Conservation (phyloP, 1,140 invertebrate species). For the Scaptomyza graminum region DNA sequence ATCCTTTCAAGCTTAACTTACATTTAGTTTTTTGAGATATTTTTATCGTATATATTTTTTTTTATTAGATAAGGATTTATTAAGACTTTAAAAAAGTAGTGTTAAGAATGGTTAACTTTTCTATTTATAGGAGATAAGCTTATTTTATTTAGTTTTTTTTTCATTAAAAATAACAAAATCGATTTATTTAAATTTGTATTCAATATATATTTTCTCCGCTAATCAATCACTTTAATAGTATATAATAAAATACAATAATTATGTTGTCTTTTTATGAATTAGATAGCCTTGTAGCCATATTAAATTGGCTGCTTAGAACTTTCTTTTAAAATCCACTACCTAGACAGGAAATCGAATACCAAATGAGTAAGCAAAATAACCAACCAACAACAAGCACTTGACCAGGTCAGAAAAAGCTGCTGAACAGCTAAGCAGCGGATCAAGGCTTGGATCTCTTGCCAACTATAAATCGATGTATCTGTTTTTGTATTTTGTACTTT, state of each 20-base stretch:
- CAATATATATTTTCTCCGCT: neutral
- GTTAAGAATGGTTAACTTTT: too few relatives aligned
- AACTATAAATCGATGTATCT: conserved; percentile 37
- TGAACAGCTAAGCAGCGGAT: neutral
- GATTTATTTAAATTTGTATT: neutral
- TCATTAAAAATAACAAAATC: neutral
- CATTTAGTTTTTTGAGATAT: too few relatives aligned
- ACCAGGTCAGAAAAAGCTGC: conserved; percentile 16
- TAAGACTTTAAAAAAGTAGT: too few relatives aligned
- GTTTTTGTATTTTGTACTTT: conserved; percentile 4
- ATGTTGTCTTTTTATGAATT: conserved; percentile 26
- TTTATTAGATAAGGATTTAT: too few relatives aligned
- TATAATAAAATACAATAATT: conserved; percentile 21
- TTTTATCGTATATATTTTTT: too few relatives aligned
- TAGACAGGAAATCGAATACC: neutral
- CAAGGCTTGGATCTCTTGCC: conserved; percentile 3
- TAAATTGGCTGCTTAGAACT: conserved; percentile 45
- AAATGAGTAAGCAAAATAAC: neutral
- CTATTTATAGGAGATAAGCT: too few relatives aligned
- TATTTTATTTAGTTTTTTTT: too few relatives aligned
- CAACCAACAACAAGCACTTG: conserved; percentile 19
- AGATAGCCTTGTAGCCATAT: conserved; percentile 43
- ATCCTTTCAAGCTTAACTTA: too few relatives aligned
- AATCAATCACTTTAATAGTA: neutral
- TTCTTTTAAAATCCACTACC: conserved; percentile 26